Conservation (phyloP, 30 jellyfish, hydroid and myxozoan species). For the Aurelia sp. region DNA sequence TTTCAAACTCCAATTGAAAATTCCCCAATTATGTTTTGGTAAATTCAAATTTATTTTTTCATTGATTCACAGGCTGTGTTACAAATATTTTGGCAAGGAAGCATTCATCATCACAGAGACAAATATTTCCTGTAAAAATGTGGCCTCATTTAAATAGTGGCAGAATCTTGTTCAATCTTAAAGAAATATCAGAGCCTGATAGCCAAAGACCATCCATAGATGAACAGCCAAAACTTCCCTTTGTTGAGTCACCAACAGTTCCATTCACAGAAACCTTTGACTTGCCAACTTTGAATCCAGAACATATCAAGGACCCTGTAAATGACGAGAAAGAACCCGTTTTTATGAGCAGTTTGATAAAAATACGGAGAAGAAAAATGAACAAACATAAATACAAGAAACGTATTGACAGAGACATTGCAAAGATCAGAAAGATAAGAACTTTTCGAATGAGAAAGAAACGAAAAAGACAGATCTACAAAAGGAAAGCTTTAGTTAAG, state of each 20-base stretch:
- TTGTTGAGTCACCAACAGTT: neutral
- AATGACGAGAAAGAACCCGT: constrained; percentile 16
- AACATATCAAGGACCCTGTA: neutral
- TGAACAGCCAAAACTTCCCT: neutral
- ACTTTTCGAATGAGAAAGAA: constrained; percentile 50
- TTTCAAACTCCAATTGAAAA: too few relatives aligned
- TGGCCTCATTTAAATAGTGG: too few relatives aligned
- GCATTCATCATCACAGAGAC: too few relatives aligned
- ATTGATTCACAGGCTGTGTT: too few relatives aligned
- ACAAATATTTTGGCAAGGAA: too few relatives aligned
- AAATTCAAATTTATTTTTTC: too few relatives aligned
- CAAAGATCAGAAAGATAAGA: constrained; percentile 72
- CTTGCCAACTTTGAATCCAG: constrained; percentile 18
- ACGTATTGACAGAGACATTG: constrained; percentile 87
- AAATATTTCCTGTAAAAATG: too few relatives aligned
- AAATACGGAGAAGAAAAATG: constrained; percentile 90
- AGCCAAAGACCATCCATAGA: neutral
- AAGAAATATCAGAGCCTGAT: constrained; percentile 26
- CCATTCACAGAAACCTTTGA: neutral
- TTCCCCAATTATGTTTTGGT: too few relatives aligned
- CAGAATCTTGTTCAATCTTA: neutral
- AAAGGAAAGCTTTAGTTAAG: constrained; percentile 26
- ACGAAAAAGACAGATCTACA: constrained; percentile 48
- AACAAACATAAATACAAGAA: constrained; percentile 89
- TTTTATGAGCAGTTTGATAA: constrained; percentile 57